These are phyloP conservation scores for Progne subis DNA, from an alignment of 2,113 vertebrate genomes.

Conservation along the genomic window DNA sequence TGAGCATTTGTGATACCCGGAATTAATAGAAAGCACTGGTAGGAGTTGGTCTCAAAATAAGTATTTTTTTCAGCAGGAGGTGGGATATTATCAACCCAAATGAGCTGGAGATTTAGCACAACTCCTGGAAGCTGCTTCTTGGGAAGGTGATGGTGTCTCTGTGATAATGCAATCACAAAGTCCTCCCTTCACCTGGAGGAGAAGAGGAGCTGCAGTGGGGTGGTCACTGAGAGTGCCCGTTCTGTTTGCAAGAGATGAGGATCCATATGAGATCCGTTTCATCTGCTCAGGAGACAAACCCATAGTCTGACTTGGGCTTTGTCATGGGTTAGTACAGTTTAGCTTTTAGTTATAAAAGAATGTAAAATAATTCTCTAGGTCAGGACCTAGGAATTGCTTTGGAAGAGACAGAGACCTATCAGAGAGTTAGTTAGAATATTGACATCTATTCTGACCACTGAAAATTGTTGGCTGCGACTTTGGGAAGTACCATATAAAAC, in stretches of 20 bases:
- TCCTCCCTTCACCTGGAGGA: neutral
- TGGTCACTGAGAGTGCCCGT: neutral
- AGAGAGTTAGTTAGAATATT: too few relatives aligned
- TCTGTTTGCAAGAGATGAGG: neutral
- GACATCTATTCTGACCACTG: too few relatives aligned
- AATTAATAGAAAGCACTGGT: neutral
- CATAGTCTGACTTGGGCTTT: neutral
- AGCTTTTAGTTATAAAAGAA: too few relatives aligned
- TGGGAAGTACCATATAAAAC: too few relatives aligned
- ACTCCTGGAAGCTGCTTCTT: neutral
- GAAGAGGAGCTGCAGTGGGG: neutral
- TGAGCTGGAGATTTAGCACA: neutral
- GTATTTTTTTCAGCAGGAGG: neutral
- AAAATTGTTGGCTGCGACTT: too few relatives aligned
- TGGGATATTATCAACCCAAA: neutral
- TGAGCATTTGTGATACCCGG: neutral
- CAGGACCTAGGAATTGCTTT: too few relatives aligned
- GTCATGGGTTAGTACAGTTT: too few relatives aligned
- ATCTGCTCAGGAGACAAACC: neutral
- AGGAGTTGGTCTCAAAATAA: neutral
- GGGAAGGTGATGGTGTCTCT: neutral
- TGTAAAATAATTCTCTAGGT: too few relatives aligned
- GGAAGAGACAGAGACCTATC: too few relatives aligned
- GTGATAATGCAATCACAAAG: neutral
- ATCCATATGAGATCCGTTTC: neutral